A percentile compares a stretch with the other conserved stretches of the same genome.
These are phyloP conservation scores for Drosophila bocki DNA, from an alignment of 1,140 invertebrate species.

Conservation along the genomic window DNA sequence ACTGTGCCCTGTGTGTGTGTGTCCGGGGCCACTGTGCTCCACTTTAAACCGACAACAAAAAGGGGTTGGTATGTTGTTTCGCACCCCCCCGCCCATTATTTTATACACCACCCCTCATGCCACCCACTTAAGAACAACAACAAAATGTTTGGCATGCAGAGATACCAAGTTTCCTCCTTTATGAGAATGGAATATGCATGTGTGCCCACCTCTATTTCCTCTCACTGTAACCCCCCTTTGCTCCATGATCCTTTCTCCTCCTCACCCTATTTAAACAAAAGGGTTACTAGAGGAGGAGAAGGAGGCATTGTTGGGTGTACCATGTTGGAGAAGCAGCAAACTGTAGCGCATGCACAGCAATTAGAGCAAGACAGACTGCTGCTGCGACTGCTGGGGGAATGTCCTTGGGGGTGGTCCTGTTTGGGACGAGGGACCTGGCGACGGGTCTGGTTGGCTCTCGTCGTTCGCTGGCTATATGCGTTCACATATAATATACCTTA, in stretches of 20 bases:
- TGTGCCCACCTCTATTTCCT: neutral
- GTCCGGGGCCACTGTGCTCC: conserved; percentile 31
- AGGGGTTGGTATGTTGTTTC: conserved; percentile 31
- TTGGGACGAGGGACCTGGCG: conserved; percentile 2
- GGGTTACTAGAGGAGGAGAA: conserved; percentile 30
- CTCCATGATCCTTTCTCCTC: neutral
- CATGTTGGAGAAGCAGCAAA: conserved; percentile 11
- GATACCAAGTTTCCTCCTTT: conserved; percentile 58
- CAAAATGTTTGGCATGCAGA: conserved; percentile 71
- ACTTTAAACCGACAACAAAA: conserved; percentile 21
- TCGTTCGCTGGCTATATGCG: conserved; percentile 36
- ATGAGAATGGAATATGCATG: conserved; percentile 45
- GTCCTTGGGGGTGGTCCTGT: conserved; percentile 22
- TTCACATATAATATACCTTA: conserved; percentile 10
- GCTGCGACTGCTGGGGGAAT: conserved; percentile 4
- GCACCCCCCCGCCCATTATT: neutral
- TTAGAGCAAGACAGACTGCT: conserved; percentile 71
- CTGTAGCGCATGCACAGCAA: conserved; percentile 59
- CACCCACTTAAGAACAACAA: conserved; percentile 19
- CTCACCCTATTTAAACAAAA: conserved; percentile 45
- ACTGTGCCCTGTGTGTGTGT: neutral
- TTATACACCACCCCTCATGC: neutral
- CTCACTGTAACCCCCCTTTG: neutral
- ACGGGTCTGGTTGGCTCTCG: conserved; percentile 32
- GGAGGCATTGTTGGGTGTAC: neutral